These are phyloP conservation scores for Perccottus glenii DNA, from an alignment of 2,113 vertebrate species.

Conservation along the genomic window DNA sequence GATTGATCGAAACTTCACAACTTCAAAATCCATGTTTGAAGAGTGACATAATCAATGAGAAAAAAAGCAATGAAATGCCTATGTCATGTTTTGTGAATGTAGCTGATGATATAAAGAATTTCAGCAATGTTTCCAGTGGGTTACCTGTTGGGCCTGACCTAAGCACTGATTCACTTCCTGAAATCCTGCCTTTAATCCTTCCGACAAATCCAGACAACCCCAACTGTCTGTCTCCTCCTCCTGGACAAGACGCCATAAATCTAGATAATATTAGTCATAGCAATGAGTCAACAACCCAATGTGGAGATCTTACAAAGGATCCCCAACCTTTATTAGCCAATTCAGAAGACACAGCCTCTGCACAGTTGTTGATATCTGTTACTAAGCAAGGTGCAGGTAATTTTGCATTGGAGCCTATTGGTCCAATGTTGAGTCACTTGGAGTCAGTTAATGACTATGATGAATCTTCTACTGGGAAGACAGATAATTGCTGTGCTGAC, in stretches of 20 bases:
- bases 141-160: conserved; percentile 11
- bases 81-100: conserved; percentile 21
- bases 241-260: conserved; percentile 18
- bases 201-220: conserved; percentile 25
- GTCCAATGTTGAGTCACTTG: conserved; percentile 74
- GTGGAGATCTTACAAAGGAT: conserved; percentile 25
- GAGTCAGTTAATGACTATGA: conserved; percentile 67
- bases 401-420: conserved; percentile 53
- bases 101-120: conserved; percentile 19
- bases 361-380: conserved; percentile 29
- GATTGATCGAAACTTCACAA: conserved; percentile 2
- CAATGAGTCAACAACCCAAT: background rate
- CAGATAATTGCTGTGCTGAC: conserved; percentile 27
- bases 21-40: conserved; percentile 12
- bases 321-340: conserved; percentile 14
- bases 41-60: conserved; percentile 34
- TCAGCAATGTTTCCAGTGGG: conserved; percentile 3
- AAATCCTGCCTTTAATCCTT: conserved; percentile 19
- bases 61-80: conserved; percentile 20
- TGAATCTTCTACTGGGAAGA: conserved; percentile 49
- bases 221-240: conserved; percentile 19
- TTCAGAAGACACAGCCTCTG: conserved; percentile 25
- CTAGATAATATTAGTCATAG: background rate
- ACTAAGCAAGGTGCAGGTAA: conserved; percentile 39
- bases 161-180: conserved; percentile 15